Conservation (phyloP, 2,797 vertebrate species). For the Sebastes trivittatus region DNA sequence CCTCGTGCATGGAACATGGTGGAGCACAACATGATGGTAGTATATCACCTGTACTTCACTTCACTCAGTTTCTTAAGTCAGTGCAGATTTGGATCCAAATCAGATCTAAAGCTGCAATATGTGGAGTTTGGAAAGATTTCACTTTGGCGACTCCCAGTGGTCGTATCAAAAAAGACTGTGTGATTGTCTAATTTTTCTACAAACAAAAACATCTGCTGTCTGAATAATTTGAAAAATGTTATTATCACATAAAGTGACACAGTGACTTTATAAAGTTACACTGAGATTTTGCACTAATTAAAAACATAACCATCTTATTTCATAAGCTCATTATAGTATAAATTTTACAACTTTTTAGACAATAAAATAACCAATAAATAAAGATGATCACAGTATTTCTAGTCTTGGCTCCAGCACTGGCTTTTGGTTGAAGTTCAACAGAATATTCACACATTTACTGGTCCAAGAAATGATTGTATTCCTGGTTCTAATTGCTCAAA, state of each 20-base stretch:
- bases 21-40: conserved; percentile 85
- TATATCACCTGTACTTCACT: too few relatives aligned
- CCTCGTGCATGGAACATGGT: conserved; percentile 88
- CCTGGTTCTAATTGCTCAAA: not conserved
- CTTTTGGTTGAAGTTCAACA: not conserved
- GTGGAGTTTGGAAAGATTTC: not conserved
- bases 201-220: not conserved
- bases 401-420: not conserved
- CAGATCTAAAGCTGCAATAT: not conserved
- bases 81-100: not conserved
- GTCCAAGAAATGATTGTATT: not conserved
- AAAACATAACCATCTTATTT: not conserved
- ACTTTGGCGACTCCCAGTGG: not conserved
- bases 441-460: not conserved
- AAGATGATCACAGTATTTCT: fast-evolving
- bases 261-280: not conserved
- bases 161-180: too few relatives aligned
- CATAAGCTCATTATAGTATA: not conserved
- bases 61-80: not conserved
- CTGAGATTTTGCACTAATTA: fast-evolving
- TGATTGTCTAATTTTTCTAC: too few relatives aligned
- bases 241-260: not conserved
- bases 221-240: not conserved
- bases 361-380: not conserved
- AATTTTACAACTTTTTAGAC: not conserved